Conservation (phyloP, 2,113 vertebrate species). For the Coryphaenoides rupestris region DNA sequence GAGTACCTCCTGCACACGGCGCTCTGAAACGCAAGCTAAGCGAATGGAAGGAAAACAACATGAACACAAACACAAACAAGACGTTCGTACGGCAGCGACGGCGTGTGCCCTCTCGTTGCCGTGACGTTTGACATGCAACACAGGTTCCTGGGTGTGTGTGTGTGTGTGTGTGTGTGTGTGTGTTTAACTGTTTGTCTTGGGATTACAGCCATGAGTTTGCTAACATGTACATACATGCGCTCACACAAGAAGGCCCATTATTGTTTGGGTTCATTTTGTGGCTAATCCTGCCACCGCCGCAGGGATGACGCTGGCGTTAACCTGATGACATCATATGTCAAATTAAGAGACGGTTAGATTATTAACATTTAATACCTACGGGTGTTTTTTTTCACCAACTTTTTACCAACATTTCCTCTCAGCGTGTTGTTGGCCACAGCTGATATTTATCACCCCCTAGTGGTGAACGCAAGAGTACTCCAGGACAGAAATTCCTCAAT, state of each 20-base stretch:
- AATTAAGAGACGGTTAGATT: background rate
- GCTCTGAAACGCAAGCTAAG: conserved; percentile 4
- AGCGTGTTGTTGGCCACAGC: conserved; percentile 1
- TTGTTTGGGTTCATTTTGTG: too few species aligned
- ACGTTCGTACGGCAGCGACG: too few species aligned
- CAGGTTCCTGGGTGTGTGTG: too few species aligned
- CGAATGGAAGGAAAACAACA: background rate
- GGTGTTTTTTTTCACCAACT: too few species aligned
- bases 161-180: conserved; percentile 20
- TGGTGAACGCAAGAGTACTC: conserved; percentile 12
- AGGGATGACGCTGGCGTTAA: background rate
- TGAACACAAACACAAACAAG: too few species aligned
- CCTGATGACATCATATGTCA: background rate
- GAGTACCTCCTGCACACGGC: conserved; percentile 6
- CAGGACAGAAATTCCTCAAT: background rate
- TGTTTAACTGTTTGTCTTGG: conserved; percentile 41
- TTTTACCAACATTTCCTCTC: too few species aligned
- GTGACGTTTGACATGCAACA: too few species aligned
- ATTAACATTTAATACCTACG: too few species aligned
- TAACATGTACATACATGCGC: conserved; percentile 49
- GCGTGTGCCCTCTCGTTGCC: too few species aligned
- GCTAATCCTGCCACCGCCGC: too few species aligned
- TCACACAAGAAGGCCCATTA: conserved; percentile 19
- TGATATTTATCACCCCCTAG: conserved; percentile 50
- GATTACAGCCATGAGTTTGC: conserved; percentile 54